A percentile compares a stretch with the other conserved stretches of the same genome.
These are phyloP conservation scores for Ormyrus rosae DNA, from an alignment of 2,888 invertebrate genomes.

Conservation along the genomic window DNA sequence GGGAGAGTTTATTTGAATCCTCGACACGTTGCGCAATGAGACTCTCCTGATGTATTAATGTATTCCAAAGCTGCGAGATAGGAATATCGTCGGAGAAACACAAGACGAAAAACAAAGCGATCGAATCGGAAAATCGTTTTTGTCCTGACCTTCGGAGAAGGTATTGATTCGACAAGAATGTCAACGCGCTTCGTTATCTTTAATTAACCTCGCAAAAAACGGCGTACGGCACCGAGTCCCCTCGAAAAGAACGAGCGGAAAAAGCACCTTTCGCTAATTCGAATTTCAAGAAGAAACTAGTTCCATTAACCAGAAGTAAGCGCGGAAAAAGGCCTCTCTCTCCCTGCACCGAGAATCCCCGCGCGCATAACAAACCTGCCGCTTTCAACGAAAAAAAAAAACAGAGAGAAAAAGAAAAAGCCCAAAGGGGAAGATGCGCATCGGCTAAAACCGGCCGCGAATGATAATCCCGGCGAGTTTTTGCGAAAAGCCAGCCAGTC, in stretches of 20 bases:
- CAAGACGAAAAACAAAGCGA: no score
- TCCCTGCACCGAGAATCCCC: no score
- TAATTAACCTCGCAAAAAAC: no score
- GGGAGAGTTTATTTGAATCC: no score
- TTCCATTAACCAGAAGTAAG: neutral
- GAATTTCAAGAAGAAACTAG: neutral
- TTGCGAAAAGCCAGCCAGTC: neutral
- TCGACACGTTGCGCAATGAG: no score
- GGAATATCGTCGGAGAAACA: neutral
- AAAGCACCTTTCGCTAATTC: neutral
- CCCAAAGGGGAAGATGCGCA: neutral
- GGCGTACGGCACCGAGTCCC: no score
- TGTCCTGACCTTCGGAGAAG: no score
- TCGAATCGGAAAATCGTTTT: no score
- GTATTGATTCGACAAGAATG: no score
- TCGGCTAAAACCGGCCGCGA: slow-evolving; percentile 18
- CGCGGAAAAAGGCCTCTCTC: no score
- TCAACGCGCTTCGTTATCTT: no score
- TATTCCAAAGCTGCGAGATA: neutral
- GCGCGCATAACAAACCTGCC: neutral
- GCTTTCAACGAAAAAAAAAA: neutral
- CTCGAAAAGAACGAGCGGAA: neutral
- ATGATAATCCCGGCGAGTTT: slow-evolving; percentile 40
- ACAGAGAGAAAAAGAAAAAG: neutral
- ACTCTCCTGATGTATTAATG: no score